Conservation (phyloP, 2,797 vertebrate genomes). For the Scyliorhinus canicula region DNA sequence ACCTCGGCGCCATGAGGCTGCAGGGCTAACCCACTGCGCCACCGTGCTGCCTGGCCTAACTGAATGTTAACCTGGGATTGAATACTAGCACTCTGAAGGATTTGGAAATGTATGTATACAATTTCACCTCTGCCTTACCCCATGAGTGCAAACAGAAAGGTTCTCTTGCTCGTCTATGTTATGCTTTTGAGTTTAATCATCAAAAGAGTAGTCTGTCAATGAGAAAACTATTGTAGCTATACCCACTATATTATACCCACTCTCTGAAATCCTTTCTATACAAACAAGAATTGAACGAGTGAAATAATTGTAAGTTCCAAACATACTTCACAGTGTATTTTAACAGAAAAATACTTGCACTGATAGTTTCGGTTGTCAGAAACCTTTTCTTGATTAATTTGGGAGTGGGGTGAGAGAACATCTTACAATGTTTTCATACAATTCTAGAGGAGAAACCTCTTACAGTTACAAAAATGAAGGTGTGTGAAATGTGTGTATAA, state of each 20-base stretch:
- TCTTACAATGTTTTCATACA: not conserved
- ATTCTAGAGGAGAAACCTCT: not conserved
- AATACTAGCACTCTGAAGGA: not conserved
- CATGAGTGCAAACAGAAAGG: not conserved
- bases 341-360: not conserved
- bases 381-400: not conserved
- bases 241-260: not conserved
- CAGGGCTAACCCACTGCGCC: too few relatives aligned
- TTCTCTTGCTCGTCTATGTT: not conserved
- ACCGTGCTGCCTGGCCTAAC: too few relatives aligned
- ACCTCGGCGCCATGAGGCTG: too few relatives aligned
- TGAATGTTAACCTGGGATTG: slow-evolving; percentile 7
- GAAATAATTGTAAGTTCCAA: not conserved
- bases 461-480: not conserved
- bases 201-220: not conserved
- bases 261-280: not conserved
- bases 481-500: not conserved
- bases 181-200: not conserved
- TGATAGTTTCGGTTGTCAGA: not conserved
- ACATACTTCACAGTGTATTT: not conserved
- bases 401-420: not conserved
- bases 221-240: not conserved
- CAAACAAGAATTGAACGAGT: not conserved
- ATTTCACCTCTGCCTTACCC: not conserved
- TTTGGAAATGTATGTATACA: slow-evolving; percentile 28